Conservation (phyloP, 2,113 vertebrate species). For the Meriones unguiculatus region DNA sequence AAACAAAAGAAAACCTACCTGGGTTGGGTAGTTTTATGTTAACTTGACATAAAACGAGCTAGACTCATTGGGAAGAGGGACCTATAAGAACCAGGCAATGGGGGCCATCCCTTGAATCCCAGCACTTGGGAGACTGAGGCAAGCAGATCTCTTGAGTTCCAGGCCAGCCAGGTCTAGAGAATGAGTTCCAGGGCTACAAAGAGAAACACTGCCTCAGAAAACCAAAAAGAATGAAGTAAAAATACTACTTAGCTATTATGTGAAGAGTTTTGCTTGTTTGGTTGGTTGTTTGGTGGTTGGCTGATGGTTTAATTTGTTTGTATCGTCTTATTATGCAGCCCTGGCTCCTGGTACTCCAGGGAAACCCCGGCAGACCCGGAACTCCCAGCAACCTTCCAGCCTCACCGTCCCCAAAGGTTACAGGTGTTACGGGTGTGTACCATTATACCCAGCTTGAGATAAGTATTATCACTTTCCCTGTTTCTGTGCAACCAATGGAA, state of each 20-base stretch:
- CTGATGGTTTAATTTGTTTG: not conserved
- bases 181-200: not conserved
- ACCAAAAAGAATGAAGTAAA: not conserved
- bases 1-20: not conserved
- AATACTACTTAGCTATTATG: not conserved
- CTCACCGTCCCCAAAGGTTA: not conserved
- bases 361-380: not conserved
- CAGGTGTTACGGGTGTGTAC: not conserved
- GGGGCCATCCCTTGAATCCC: not conserved
- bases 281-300: not conserved
- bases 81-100: not conserved
- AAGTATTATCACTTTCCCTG: not conserved
- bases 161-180: not conserved
- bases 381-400: not conserved
- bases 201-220: not conserved
- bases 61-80: not conserved
- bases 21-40: not conserved
- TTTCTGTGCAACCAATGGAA: not conserved
- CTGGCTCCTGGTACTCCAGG: not conserved
- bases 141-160: not conserved
- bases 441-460: not conserved
- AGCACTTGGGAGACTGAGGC: not conserved
- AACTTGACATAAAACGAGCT: not conserved
- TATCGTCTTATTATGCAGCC: not conserved
- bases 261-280: not conserved